These are phyloP conservation scores for Hycleus phaleratus DNA, from an alignment of 1,140 invertebrate species.

Conservation along the genomic window DNA sequence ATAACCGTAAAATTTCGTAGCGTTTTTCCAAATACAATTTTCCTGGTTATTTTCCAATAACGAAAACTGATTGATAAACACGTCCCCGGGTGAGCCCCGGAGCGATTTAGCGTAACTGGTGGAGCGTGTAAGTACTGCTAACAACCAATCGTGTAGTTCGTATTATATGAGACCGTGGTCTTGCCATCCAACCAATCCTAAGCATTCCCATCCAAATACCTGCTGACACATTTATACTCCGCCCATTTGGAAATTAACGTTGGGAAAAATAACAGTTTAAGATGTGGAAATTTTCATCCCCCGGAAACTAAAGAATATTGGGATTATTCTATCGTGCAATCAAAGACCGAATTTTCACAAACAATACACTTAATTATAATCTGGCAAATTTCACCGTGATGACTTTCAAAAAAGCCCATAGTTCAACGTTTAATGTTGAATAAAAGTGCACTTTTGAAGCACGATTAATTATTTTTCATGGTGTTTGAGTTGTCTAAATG, in stretches of 20 bases:
- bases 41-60: no score
- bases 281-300: no score
- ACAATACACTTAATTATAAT: no score
- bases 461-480: conserved; percentile 38
- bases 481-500: conserved; percentile 31
- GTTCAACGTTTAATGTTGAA: not conserved
- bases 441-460: conserved; percentile 33
- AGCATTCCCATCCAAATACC: not conserved
- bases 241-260: not conserved
- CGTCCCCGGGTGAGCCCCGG: conserved; percentile 3
- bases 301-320: no score
- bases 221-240: conserved; percentile 5
- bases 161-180: conserved; percentile 2
- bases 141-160: conserved; percentile 13
- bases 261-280: no score
- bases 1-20: no score
- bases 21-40: no score
- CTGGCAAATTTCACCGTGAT: no score
- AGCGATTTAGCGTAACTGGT: conserved; percentile 13
- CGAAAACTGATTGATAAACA: no score
- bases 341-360: no score
- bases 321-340: no score
- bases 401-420: no score
- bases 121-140: conserved; percentile 20
- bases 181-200: conserved; percentile 17